phyloP scores from a whole-genome alignment of 1,140 invertebrate genomes.

The Aphaenogaster rudis region DNA sequence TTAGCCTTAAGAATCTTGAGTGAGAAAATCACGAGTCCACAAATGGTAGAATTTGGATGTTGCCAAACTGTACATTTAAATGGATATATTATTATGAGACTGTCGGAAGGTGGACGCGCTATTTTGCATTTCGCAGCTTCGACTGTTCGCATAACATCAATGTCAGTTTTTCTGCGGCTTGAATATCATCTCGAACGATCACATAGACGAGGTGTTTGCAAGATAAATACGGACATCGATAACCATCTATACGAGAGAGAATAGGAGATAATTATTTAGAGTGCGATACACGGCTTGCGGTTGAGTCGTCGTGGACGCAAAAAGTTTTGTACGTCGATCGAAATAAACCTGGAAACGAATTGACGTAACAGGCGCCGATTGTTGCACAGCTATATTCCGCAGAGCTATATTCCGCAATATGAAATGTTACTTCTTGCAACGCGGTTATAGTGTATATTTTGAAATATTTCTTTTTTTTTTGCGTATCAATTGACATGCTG shows the following conservation, averaged over 20 bases:
- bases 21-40: no score
- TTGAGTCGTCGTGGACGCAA: neutral
- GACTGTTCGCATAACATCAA: neutral
- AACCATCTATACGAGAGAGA: neutral
- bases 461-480: slow-evolving; percentile 19
- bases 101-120: neutral
- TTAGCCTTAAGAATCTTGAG: no score
- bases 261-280: slow-evolving; percentile 18
- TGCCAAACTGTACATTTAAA: no score
- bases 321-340: neutral
- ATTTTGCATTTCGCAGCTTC: neutral
- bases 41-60: no score
- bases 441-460: neutral
- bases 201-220: neutral
- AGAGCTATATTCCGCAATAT: neutral
- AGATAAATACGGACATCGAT: neutral
- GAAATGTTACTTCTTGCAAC: slow-evolving; percentile 27
- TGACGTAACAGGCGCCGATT: slow-evolving; percentile 5
- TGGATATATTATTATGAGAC: neutral
- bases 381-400: neutral
- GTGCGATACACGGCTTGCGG: neutral
- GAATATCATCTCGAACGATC: slow-evolving; percentile 14
- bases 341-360: neutral
- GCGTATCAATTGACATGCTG: neutral
- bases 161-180: neutral